Base-by-base conservation (phyloP, 2,888 invertebrate species). In the Sminthurides aquaticus region DNA sequence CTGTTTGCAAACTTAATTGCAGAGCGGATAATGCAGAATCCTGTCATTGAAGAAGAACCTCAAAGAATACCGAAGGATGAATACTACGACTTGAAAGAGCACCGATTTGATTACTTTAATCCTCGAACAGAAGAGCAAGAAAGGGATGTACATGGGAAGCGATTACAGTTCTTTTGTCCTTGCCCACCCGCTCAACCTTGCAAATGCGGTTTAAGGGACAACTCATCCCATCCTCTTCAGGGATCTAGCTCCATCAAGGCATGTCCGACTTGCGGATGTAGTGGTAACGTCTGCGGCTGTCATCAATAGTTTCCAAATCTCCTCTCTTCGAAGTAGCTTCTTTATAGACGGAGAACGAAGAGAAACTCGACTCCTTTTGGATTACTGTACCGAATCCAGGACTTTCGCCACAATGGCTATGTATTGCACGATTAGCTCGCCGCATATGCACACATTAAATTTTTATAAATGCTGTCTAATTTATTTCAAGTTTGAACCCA, bases 71-170 rank as follows among this genome's bases (percentile, higher is more conserved):
- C 67, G 1, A 62, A 54, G 18, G 71, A 72, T 11, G 67, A 72
- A 28, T 71, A 73, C 58, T 68, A 74, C 18, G 64, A 64, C 8
- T 62, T 70, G 34, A 71, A 70, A 57, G 66, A 67, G n/a, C 69
- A 64, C 54, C 65, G 71, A 26, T 74, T 72, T 60, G 70, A 71
- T 60, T 72, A 69, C 56, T 70, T 48, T 62, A 71, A 72, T 62
- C 70, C 69, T 8, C 74, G 72, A 15, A 59, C 67, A 62, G 60
- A 68, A 24, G 70, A 69, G 28, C 60, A 67, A 26, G 69, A 67
- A n/a, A 66, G 66, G 22, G 70, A 70, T 27, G 69, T 63, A 48
- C 67, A 67, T 55, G 56, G 61, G 58, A 71, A 69, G 60, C 69
- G 71, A 26, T 55, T 65, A 22, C 65, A 67, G 26, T 73, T 73